Conservation (phyloP, 2,888 invertebrate genomes). For the Coelopa pilipes region DNA sequence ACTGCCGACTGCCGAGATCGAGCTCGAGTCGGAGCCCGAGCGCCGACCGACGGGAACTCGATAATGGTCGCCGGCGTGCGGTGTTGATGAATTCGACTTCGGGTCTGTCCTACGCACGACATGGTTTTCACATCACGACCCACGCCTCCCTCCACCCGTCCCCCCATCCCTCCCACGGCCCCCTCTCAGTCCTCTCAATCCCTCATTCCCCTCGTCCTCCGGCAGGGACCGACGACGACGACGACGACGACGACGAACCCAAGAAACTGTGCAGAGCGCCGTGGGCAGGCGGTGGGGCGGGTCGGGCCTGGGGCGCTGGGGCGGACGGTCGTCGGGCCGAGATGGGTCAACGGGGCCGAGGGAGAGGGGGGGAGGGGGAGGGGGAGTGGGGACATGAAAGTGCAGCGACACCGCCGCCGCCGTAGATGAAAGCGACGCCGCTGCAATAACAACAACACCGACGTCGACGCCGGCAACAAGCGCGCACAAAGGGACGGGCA, state of each 20-base stretch:
- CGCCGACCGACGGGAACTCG: not conserved
- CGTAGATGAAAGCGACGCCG: conserved; percentile 13
- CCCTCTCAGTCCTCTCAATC: too few species aligned
- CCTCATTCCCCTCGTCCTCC: too few species aligned
- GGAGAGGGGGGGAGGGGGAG: not conserved
- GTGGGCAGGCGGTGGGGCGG: not conserved
- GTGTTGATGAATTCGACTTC: conserved; percentile 28
- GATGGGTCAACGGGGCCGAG: not conserved
- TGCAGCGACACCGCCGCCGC: conserved; percentile 12
- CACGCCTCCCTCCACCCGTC: too few species aligned
- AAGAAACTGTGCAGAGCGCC: conserved; percentile 17
- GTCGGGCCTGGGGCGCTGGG: too few species aligned
- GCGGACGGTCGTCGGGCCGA: too few species aligned
- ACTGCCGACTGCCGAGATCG: too few species aligned
- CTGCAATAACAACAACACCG: too few species aligned
- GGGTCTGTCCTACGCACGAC: not conserved
- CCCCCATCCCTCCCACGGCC: not conserved
- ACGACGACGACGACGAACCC: not conserved
- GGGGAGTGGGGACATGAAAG: conserved; percentile 22
- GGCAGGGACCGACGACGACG: not conserved
- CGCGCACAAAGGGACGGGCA: not conserved
- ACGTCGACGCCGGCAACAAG: too few species aligned
- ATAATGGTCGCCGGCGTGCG: conserved; percentile 2
- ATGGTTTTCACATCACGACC: conserved; percentile 6
- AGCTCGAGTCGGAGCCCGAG: not conserved